phyloP scores from a whole-genome alignment of 64 coral and sea anemone species.

The Montipora sp. region DNA sequence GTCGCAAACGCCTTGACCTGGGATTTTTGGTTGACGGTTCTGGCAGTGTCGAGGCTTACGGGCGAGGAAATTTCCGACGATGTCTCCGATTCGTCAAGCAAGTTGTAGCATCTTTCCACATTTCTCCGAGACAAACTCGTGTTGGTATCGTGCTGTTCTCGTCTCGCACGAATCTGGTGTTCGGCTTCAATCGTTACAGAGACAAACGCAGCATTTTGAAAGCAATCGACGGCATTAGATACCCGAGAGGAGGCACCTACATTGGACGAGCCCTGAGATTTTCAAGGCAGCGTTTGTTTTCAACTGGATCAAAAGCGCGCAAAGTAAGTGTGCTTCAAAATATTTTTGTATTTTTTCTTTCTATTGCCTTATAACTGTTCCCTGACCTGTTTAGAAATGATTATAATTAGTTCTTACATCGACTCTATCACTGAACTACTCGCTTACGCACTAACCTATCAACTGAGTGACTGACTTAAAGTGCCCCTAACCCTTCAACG shows the following conservation, averaged over 20 bases:
- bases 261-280: constrained; percentile 45
- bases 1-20: constrained; percentile 35
- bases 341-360: background rate
- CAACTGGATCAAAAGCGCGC: background rate
- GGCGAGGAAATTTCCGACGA: constrained; percentile 52
- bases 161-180: constrained; percentile 9
- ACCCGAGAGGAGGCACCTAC: constrained; percentile 55
- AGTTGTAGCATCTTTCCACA: constrained; percentile 15
- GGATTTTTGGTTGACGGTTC: constrained; percentile 66
- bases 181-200: constrained; percentile 17
- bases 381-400: too few species aligned
- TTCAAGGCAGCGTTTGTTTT: constrained; percentile 15
- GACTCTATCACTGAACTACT: too few species aligned
- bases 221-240: constrained; percentile 13
- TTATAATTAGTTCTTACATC: too few species aligned
- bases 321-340: background rate
- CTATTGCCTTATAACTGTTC: too few species aligned
- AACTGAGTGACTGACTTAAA: too few species aligned
- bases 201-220: background rate
- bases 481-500: too few species aligned
- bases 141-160: constrained; percentile 60
- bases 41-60: constrained; percentile 54
- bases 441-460: too few species aligned
- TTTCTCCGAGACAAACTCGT: background rate
- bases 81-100: constrained; percentile 35